Percentiles rank a stretch among this genome's conserved stretches.
phyloP scores from a whole-genome alignment of 2,113 vertebrate species.

The Mirounga angustirostris region DNA sequence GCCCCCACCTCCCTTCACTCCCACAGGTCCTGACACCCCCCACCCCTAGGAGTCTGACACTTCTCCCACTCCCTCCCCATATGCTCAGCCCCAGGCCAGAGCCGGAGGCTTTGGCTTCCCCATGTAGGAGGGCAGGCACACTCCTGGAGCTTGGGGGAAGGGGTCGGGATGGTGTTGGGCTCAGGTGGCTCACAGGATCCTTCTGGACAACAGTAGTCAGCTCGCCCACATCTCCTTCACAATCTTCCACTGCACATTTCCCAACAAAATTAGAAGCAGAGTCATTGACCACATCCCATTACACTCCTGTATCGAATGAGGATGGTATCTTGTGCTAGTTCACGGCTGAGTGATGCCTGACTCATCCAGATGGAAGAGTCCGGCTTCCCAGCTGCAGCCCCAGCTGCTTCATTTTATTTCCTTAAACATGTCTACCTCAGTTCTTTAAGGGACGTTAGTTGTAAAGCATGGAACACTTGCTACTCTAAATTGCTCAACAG shows the following conservation, averaged over 20 bases:
- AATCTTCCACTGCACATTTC: background rate
- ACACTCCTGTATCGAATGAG: rapidly evolving
- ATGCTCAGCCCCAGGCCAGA: no score
- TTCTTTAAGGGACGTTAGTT: background rate
- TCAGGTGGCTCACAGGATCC: background rate
- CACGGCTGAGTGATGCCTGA: background rate
- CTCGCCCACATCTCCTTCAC: background rate
- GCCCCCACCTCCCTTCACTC: background rate
- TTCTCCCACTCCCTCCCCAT: background rate
- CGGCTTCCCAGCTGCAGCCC: background rate
- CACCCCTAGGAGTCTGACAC: background rate
- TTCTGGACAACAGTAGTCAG: background rate
- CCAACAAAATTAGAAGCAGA: background rate
- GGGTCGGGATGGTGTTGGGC: background rate
- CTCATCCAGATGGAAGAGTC: background rate
- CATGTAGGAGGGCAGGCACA: background rate
- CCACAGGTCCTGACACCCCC: no score
- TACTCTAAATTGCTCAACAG: background rate
- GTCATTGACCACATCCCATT: background rate
- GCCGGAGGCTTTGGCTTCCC: background rate
- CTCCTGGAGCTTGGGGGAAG: background rate
- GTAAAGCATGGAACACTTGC: background rate
- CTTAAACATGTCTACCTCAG: background rate
- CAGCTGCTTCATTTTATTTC: background rate
- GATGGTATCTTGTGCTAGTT: background rate